phyloP scores from a whole-genome alignment of 2,888 invertebrate genomes.

The Ichneumon xanthorius region DNA sequence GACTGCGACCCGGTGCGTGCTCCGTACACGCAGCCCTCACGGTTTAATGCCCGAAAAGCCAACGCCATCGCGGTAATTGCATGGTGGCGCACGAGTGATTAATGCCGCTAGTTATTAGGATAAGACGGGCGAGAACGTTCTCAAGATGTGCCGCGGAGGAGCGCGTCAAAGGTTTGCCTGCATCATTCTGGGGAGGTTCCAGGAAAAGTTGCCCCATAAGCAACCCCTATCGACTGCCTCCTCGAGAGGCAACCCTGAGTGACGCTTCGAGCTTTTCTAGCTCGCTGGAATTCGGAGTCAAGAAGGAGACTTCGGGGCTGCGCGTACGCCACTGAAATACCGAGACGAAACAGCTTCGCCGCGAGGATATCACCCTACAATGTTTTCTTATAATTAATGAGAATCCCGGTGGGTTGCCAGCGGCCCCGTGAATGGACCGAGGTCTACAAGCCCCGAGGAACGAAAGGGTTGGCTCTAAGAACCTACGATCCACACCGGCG shows the following conservation, averaged over 20 bases:
- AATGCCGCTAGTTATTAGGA: conserved; percentile 80
- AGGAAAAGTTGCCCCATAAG: conserved; percentile 41
- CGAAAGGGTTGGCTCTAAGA: conserved; percentile 76
- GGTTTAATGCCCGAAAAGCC: conserved; percentile 68
- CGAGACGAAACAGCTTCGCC: conserved; percentile 39
- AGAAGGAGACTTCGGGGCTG: conserved; percentile 35
- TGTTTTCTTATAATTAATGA: conserved; percentile 84
- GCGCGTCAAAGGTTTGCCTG: conserved; percentile 73
- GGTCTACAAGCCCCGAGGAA: conserved; percentile 76
- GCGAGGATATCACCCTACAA: conserved; percentile 70
- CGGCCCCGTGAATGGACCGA: conserved; percentile 79
- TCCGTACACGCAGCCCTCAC: conserved; percentile 34
- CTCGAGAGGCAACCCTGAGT: background rate
- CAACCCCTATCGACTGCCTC: conserved; percentile 36
- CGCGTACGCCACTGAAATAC: conserved; percentile 62
- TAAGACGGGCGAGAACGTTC: conserved; percentile 75
- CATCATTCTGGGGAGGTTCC: conserved; percentile 9
- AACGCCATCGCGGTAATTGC: conserved; percentile 80
- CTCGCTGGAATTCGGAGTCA: conserved; percentile 11
- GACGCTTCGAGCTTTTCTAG: conserved; percentile 17
- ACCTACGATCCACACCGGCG: conserved; percentile 66
- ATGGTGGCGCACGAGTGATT: conserved; percentile 78
- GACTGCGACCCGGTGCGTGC: conserved; percentile 70
- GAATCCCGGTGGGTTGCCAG: conserved; percentile 64
- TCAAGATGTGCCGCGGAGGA: conserved; percentile 70